Evolutionary conservation across 2,888 invertebrate genomes (phyloP).

Genomic region (Apodemia duryi): DNA sequence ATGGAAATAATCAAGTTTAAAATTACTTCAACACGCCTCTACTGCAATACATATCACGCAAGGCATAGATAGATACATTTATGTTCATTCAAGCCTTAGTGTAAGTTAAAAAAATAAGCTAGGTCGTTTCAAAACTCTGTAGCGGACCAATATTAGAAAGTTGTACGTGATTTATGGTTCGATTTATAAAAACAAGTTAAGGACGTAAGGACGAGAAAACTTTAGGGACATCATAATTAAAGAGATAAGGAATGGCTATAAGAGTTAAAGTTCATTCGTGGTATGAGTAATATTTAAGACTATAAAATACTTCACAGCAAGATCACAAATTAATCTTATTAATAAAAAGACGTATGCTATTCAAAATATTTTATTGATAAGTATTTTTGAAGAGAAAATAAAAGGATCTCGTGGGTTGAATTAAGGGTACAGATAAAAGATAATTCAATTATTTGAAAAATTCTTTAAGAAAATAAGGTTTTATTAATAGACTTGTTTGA

Average conservation of each 20-base stretch:
- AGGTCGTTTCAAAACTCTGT: conserved; percentile 75
- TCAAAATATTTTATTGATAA: not conserved
- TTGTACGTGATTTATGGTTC: conserved; percentile 70
- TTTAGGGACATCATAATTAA: conserved; percentile 2
- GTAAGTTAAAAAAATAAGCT: conserved; percentile 58
- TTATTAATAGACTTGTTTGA: not conserved
- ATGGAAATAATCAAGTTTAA: conserved; percentile 26
- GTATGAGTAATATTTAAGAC: conserved; percentile 5
- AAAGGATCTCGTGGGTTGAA: not conserved
- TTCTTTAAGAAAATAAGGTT: not conserved
- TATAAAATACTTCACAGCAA: not conserved
- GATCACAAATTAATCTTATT: not conserved
- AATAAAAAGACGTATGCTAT: not conserved
- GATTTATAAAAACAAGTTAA: conserved; percentile 33
- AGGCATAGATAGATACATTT: conserved; percentile 72
- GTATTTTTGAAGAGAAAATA: not conserved
- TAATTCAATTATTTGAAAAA: not conserved
- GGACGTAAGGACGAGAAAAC: not conserved
- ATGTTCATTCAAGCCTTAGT: conserved; percentile 71
- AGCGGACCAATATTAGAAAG: conserved; percentile 80
- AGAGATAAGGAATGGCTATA: not conserved
- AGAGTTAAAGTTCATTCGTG: conserved; percentile 1
- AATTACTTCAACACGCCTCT: conserved; percentile 69
- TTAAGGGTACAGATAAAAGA: not conserved
- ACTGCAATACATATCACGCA: conserved; percentile 78